phyloP scores from a whole-genome alignment of 1,140 invertebrate genomes.

The Drosophila arawakana region DNA sequence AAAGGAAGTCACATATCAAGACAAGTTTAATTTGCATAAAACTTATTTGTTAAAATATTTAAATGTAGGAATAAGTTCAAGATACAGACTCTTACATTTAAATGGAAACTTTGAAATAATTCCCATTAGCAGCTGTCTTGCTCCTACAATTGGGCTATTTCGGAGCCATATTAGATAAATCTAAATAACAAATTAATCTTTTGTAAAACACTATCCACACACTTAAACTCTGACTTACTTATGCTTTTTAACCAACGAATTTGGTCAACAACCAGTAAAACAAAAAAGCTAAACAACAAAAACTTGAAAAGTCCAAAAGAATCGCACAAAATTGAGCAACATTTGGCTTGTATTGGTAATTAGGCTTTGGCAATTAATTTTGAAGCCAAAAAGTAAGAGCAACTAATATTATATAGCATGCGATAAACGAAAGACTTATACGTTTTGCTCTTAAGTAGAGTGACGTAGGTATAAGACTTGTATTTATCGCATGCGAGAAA shows the following conservation, averaged over 20 bases:
- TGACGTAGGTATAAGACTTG: not conserved
- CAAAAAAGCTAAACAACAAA: conserved; percentile 13
- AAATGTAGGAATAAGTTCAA: not conserved
- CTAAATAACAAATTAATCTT: not conserved
- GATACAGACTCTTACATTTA: not conserved
- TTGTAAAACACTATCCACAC: conserved; percentile 5
- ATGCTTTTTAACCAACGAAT: conserved; percentile 16
- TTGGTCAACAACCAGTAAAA: conserved; percentile 25
- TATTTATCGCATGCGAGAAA: conserved; percentile 1
- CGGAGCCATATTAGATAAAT: not conserved
- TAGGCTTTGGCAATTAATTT: conserved; percentile 52
- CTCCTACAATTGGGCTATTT: not conserved
- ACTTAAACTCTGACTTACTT: conserved; percentile 21
- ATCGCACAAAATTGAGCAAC: conserved; percentile 55
- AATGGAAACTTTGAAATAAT: not conserved
- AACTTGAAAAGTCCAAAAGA: conserved; percentile 45
- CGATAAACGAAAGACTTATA: conserved; percentile 27
- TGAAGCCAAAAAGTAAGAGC: conserved; percentile 33
- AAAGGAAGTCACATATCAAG: conserved; percentile 1
- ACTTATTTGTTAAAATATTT: not conserved
- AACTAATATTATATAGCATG: conserved; percentile 42
- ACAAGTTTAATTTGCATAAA: not conserved
- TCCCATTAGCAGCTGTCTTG: not conserved
- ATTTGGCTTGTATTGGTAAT: conserved; percentile 47
- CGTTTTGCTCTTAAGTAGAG: not conserved